These are phyloP conservation scores for Apistogramma diplotaenia DNA, from an alignment of 2,113 vertebrate genomes.

Conservation along the genomic window DNA sequence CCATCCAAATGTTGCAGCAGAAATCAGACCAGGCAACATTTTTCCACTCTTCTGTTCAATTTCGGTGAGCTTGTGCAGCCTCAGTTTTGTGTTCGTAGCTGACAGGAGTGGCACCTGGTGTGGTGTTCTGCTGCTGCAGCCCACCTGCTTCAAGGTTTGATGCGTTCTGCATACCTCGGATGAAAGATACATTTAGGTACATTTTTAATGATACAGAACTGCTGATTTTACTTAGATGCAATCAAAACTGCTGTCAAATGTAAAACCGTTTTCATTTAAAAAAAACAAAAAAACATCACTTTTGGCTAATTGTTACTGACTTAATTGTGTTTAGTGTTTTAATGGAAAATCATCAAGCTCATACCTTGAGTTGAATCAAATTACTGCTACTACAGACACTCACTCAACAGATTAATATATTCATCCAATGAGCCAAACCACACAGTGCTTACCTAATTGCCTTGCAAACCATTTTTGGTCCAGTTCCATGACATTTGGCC, in stretches of 20 bases:
- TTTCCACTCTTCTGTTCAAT: not conserved
- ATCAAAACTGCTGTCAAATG: not conserved
- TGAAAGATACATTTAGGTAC: no score
- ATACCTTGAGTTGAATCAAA: not conserved
- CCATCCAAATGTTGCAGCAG: not conserved
- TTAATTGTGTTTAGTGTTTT: not conserved
- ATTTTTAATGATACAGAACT: not conserved
- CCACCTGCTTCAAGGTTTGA: not conserved
- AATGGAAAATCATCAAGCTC: not conserved
- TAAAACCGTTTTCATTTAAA: not conserved
- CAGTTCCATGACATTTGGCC: constrained; percentile 24
- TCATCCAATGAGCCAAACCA: constrained; percentile 40
- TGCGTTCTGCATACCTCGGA: no score
- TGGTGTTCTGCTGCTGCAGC: not conserved
- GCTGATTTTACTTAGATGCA: not conserved
- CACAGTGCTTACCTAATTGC: constrained; percentile 42
- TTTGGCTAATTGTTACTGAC: not conserved
- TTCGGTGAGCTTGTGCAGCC: not conserved
- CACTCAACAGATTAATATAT: constrained; percentile 2
- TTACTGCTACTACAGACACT: not conserved
- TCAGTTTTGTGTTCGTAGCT: not conserved
- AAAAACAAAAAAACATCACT: no score
- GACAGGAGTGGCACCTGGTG: not conserved
- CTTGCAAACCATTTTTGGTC: constrained; percentile 25
- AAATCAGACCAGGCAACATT: not conserved